A percentile compares a stretch with the other conserved stretches of the same genome.
phyloP scores from a whole-genome alignment of 2,888 invertebrate species.

The Lasioglossum malachurum region DNA sequence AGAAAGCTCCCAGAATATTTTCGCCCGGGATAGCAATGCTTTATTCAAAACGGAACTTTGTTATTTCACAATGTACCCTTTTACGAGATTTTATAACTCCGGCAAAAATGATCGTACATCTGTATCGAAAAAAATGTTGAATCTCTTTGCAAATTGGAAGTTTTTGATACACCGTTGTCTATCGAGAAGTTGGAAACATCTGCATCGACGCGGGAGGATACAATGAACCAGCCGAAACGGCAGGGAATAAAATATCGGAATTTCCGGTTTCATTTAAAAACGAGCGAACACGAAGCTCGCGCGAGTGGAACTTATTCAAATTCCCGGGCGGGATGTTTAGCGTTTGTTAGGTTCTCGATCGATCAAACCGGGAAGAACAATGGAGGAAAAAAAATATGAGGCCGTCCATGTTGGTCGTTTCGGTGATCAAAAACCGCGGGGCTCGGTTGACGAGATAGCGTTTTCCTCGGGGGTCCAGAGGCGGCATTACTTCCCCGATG shows the following conservation, averaged over 20 bases:
- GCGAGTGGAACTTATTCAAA: neutral
- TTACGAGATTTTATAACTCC: neutral
- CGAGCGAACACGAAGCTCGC: neutral
- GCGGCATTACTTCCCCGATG: neutral
- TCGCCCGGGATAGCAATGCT: neutral
- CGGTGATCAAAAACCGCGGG: neutral
- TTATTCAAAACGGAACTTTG: neutral
- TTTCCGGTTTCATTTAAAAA: neutral
- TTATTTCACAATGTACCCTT: neutral
- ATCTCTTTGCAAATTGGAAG: neutral
- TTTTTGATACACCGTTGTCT: neutral
- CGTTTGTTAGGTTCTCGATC: neutral
- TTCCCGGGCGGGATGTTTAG: neutral
- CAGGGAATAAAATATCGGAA: neutral
- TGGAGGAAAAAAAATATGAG: neutral
- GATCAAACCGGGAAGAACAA: neutral
- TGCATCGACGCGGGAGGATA: neutral
- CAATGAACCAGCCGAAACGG: neutral
- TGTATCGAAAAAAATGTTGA: neutral
- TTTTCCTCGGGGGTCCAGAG: neutral
- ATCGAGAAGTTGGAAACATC: neutral
- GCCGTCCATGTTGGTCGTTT: neutral
- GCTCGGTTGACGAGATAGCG: neutral
- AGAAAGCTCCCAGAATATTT: slow-evolving; percentile 15
- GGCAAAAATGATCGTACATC: neutral